phyloP scores from a whole-genome alignment of 2,113 vertebrate species.

The Lynx canadensis region DNA sequence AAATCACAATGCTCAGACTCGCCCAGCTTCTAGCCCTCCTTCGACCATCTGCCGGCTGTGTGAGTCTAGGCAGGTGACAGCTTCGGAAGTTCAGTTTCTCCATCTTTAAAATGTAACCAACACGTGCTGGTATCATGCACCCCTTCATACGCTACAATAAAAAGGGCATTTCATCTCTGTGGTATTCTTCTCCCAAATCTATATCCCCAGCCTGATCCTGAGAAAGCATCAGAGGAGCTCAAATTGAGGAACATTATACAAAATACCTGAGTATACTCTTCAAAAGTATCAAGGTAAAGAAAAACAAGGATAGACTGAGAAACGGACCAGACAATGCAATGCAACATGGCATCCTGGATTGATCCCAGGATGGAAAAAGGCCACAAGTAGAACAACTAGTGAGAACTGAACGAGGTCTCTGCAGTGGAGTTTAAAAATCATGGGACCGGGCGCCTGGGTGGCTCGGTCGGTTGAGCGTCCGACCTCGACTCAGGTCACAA shows the following conservation, averaged over 20 bases:
- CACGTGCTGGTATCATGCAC: background rate
- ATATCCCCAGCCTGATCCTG: background rate
- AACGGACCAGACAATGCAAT: background rate
- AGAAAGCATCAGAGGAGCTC: background rate
- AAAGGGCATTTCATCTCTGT: background rate
- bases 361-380: background rate
- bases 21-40: background rate
- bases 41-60: background rate
- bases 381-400: background rate
- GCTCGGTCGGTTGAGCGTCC: background rate
- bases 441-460: background rate
- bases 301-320: background rate
- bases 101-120: background rate
- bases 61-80: background rate
- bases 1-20: background rate
- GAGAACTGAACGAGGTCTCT: background rate
- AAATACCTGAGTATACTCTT: background rate
- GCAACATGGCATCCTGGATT: background rate
- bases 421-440: background rate
- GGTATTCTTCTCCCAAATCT: background rate
- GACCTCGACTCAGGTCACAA: background rate
- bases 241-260: background rate
- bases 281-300: background rate
- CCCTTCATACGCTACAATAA: no score
- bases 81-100: background rate